A percentile compares a stretch with the other conserved stretches of the same genome.
Conservation (phyloP, 2,113 vertebrate genomes). For the Pachypanchax playfairii region DNA sequence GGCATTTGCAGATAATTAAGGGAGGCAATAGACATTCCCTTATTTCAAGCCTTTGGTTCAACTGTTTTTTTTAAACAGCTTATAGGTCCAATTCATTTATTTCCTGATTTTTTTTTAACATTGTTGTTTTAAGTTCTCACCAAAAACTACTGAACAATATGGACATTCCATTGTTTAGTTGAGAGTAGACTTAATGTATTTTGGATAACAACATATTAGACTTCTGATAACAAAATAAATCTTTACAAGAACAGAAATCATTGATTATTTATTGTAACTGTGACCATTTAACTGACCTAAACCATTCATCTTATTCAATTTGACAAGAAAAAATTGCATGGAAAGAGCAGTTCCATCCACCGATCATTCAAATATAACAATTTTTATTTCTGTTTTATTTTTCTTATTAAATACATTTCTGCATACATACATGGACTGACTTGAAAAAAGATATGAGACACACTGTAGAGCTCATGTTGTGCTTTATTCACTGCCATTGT, state of each 20-base stretch:
- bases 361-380: constrained; percentile 51
- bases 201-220: constrained; percentile 10
- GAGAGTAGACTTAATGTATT: not conserved
- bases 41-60: constrained; percentile 41
- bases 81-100: constrained; percentile 19
- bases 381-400: constrained; percentile 38
- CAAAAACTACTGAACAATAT: not conserved
- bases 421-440: constrained; percentile 18
- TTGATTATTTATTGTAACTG: constrained; percentile 6
- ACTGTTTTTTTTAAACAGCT: constrained; percentile 16
- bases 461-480: constrained; percentile 58
- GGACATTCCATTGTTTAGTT: constrained; percentile 23
- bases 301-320: too few relatives aligned
- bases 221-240: too few relatives aligned
- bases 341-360: too few relatives aligned
- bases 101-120: constrained; percentile 34
- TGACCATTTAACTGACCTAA: constrained; percentile 1
- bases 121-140: constrained; percentile 33
- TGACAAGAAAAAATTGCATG: not conserved
- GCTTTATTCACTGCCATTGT: constrained; percentile 67
- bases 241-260: not conserved
- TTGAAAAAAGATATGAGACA: constrained; percentile 39
- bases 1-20: constrained; percentile 27
- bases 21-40: constrained; percentile 56
- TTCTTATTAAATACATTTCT: constrained; percentile 16